phyloP scores from a whole-genome alignment of 2,113 vertebrate genomes.

The Felis catus region DNA sequence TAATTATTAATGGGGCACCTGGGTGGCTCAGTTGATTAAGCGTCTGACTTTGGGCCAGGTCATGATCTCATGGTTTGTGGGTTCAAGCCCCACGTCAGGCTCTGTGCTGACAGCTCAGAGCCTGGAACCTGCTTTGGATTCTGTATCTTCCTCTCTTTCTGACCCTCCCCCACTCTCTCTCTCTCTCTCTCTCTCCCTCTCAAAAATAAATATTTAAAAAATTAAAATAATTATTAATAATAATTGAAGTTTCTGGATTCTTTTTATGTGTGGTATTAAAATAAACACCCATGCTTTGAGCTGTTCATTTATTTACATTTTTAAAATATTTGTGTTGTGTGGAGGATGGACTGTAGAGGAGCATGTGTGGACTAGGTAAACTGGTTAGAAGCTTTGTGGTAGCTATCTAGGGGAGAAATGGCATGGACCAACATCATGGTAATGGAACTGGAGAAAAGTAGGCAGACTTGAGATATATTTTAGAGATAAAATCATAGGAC shows the following conservation, averaged over 20 bases:
- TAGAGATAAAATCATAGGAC: neutral
- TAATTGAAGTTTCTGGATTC: neutral
- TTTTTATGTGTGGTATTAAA: constrained; percentile 11
- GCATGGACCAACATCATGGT: neutral
- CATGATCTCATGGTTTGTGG: too few relatives aligned
- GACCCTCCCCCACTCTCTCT: too few relatives aligned
- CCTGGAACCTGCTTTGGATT: too few relatives aligned
- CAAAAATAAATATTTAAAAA: too few relatives aligned
- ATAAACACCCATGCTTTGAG: neutral
- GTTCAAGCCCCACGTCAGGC: too few relatives aligned
- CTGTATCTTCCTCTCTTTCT: too few relatives aligned
- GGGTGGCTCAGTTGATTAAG: too few relatives aligned
- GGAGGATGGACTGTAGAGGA: neutral
- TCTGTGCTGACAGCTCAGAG: too few relatives aligned
- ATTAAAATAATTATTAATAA: neutral
- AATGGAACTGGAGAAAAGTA: neutral
- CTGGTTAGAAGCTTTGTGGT: neutral
- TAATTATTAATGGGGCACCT: neutral
- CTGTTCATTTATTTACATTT: constrained; percentile 10
- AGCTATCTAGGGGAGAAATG: neutral
- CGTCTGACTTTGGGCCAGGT: too few relatives aligned
- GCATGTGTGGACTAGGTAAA: neutral
- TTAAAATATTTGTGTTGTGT: neutral
- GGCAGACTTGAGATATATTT: neutral
- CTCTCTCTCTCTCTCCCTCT: too few relatives aligned